phyloP scores from a whole-genome alignment of 2,888 invertebrate species.

The Kuschelorhynchus macadamiae region DNA sequence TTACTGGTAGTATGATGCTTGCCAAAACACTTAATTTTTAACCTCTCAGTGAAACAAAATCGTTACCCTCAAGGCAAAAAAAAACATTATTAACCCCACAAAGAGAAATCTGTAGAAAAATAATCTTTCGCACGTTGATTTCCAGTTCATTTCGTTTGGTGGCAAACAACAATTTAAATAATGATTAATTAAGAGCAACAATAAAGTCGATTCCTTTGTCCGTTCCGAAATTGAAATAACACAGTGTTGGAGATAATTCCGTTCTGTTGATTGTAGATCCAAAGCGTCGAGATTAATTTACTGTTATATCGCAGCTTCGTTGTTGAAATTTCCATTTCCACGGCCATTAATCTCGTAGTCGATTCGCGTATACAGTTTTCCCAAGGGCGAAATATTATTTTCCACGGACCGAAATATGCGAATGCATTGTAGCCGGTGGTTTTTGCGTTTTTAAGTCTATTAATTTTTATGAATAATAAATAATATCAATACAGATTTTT shows the following conservation, averaged over 20 bases:
- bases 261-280: constrained; percentile 28
- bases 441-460: not conserved
- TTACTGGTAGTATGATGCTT: no score
- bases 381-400: constrained; percentile 24
- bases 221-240: constrained; percentile 23
- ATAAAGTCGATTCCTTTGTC: constrained; percentile 10
- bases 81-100: no score
- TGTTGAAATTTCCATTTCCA: constrained; percentile 38
- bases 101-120: no score
- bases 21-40: no score
- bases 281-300: constrained; percentile 34
- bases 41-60: no score
- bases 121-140: no score
- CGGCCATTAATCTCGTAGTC: constrained; percentile 35
- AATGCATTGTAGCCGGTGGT: not conserved
- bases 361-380: constrained; percentile 30
- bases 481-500: not conserved
- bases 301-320: constrained; percentile 32
- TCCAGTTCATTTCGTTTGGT: no score
- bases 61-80: no score
- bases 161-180: constrained; percentile 24
- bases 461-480: not conserved
- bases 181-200: constrained; percentile 20
- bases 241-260: constrained; percentile 25
- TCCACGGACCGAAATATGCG: constrained; percentile 6